Conservation (phyloP, 2,113 vertebrate species). For the Agelaius tricolor region DNA sequence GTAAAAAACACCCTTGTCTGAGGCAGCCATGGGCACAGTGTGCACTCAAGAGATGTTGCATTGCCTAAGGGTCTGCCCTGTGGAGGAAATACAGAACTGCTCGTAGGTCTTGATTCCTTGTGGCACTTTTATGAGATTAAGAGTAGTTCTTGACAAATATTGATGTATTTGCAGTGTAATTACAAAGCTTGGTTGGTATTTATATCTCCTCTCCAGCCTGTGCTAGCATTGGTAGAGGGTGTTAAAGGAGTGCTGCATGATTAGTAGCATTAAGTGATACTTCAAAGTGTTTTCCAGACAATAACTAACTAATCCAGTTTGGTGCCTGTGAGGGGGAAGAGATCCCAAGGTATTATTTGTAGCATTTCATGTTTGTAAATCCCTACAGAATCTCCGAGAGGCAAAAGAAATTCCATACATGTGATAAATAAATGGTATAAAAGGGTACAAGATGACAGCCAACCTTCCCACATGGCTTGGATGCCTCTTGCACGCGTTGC, state of each 20-base stretch:
- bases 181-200: not conserved
- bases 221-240: not conserved
- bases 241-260: not conserved
- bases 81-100: not conserved
- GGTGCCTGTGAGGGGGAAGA: not conserved
- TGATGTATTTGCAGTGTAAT: not conserved
- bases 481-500: not conserved
- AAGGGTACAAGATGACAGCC: not conserved
- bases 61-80: not conserved
- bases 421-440: not conserved
- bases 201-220: not conserved
- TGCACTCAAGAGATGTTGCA: not conserved
- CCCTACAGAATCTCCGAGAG: not conserved
- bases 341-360: not conserved
- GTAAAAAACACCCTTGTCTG: not conserved
- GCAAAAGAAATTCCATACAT: not conserved
- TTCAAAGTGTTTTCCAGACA: conserved; percentile 31
- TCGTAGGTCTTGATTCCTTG: not conserved
- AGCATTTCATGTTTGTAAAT: conserved; percentile 8
- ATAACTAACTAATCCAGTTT: conserved; percentile 20
- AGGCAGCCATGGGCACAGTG: not conserved
- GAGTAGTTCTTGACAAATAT: not conserved
- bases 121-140: not conserved
- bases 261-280: not conserved
- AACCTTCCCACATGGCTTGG: not conserved